Base-by-base conservation (phyloP, 2,888 invertebrate species). In the Thyatira batis region DNA sequence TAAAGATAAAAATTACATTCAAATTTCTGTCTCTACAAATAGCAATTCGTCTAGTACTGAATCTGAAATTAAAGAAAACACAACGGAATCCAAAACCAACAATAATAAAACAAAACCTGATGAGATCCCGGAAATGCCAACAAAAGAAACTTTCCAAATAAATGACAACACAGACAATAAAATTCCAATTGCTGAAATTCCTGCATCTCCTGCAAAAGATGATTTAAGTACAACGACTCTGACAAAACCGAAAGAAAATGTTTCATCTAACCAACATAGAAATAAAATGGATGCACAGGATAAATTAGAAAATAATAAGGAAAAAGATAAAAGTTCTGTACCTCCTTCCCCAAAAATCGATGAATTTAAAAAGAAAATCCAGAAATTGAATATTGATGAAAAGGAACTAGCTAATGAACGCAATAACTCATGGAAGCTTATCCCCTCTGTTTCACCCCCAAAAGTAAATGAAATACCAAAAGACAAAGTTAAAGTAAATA, bases 361-460 rank as follows among this genome's bases (percentile, higher is more conserved):
- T 27, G 92, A 92, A 39, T 87, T 87, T 54, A 90, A 89, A 66
- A 92, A 91, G 66, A 92, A 91, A 76, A 83, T 91, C 52, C 92
- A 92, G 61, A 91, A 91, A 71, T 85, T 91, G 0, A 89, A 91
- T 53, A 86, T 89, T 50, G 89, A 87, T 51, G 90, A 90, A 17
- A 89, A 89, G 67, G 92, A 92, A 69, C 60, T 89, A 43, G 69
- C 73, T 0, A 87, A 73, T 55, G 84, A 85, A 61, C 80, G 85
- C 57, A 92, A 90, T 63, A 84, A 83, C 71, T 89, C 92, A 8
- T 94, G 94, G 94, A 94, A 93, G 60, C 82, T 94, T 28, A 92
- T 94, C 57, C 90, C 94, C 13, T 93, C 93, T 0, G 86, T 94
- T 13, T 80, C 89, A 20, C 94, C 94, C 11, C 88, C 93, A 9